A percentile compares a stretch with the other conserved stretches of the same genome.
Evolutionary conservation across 2,113 vertebrate genomes (phyloP).

Genomic region (Campylomormyrus tamandua): DNA sequence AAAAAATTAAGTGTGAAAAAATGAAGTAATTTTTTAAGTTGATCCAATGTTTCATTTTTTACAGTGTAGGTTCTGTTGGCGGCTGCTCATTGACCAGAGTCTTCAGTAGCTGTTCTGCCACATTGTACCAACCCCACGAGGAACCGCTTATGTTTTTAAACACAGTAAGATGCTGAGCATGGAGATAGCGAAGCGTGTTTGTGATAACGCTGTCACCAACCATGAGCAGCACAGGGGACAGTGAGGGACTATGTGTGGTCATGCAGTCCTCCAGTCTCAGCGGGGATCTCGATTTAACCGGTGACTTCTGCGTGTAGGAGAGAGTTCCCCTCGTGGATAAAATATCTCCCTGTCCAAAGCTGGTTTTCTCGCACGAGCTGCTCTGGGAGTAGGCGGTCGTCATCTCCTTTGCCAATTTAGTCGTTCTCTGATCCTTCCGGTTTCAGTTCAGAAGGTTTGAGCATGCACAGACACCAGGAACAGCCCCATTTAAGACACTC

Average conservation of each 20-base stretch:
- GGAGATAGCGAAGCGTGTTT: slow-evolving; percentile 43
- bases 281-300: background rate
- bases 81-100: background rate
- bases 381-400: background rate
- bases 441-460: background rate
- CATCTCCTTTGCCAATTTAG: background rate
- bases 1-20: too few relatives aligned
- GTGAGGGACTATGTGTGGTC: slow-evolving; percentile 26
- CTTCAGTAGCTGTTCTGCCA: background rate
- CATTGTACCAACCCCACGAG: background rate
- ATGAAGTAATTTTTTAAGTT: too few relatives aligned
- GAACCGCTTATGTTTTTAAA: background rate
- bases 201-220: slow-evolving; percentile 33
- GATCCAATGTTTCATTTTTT: too few relatives aligned
- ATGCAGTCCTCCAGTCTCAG: background rate
- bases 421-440: background rate
- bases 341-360: background rate
- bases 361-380: background rate
- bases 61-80: background rate
- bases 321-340: background rate
- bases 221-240: slow-evolving; percentile 27
- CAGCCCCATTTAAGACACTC: background rate
- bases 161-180: slow-evolving; percentile 4
- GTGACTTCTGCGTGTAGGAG: background rate
- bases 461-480: background rate